A percentile compares a stretch with the other conserved stretches of the same genome.
These are phyloP conservation scores for Andricus quercusramuli DNA, from an alignment of 2,888 invertebrate species.

Conservation along the genomic window DNA sequence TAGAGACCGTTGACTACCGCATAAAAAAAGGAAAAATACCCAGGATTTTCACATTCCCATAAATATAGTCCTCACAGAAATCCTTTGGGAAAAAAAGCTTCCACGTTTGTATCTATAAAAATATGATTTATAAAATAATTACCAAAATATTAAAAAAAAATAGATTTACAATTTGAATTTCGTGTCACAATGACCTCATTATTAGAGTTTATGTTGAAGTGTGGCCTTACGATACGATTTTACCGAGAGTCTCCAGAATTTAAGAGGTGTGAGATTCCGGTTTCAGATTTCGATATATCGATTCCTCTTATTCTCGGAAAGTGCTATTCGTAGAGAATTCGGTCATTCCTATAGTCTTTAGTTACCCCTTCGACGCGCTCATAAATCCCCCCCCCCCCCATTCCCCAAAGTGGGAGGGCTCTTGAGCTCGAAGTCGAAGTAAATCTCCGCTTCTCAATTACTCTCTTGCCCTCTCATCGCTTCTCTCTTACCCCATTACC, in stretches of 20 bases:
- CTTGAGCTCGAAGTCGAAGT: slow-evolving; percentile 62
- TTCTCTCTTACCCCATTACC: slow-evolving; percentile 54
- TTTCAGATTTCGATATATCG: slow-evolving; percentile 34
- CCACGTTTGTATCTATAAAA: not conserved
- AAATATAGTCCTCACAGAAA: not conserved
- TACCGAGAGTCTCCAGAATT: slow-evolving; percentile 1
- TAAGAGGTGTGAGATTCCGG: slow-evolving; percentile 9
- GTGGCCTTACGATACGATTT: not conserved
- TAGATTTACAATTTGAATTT: not conserved
- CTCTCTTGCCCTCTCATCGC: slow-evolving; percentile 60
- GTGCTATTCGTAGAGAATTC: slow-evolving; percentile 10
- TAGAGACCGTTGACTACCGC: not conserved
- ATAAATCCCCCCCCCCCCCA: slow-evolving; percentile 1
- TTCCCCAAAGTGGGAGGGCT: slow-evolving; percentile 6
- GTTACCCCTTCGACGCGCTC: slow-evolving; percentile 19
- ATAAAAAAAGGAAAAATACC: not conserved
- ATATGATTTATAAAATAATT: not conserved
- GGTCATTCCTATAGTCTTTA: slow-evolving; percentile 15
- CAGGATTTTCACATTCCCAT: not conserved
- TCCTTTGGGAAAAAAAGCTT: not conserved
- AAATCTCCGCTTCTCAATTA: slow-evolving; percentile 79
- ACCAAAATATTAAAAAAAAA: not conserved
- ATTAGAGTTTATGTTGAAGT: too few relatives aligned
- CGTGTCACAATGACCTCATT: not conserved
- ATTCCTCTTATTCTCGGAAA: slow-evolving; percentile 10